Percentiles rank a stretch among this genome's conserved stretches.
These are phyloP conservation scores for Boloria selene DNA, from an alignment of 2,888 invertebrate species.

Conservation along the genomic window DNA sequence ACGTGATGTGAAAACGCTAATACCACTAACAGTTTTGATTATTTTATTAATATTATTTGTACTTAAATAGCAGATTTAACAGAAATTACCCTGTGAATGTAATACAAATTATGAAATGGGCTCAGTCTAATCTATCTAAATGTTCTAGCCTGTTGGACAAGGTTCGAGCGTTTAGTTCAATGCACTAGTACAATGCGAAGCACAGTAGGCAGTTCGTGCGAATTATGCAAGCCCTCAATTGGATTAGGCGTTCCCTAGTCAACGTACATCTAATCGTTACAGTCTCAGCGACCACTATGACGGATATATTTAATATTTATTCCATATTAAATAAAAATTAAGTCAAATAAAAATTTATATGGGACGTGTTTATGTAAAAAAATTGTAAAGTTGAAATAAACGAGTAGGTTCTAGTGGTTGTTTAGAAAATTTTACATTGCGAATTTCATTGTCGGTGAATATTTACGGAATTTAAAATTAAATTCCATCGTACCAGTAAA, in stretches of 20 bases:
- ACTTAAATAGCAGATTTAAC: background rate
- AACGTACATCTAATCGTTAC: slow-evolving; percentile 55
- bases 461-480: slow-evolving; percentile 52
- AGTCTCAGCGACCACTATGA: slow-evolving; percentile 35
- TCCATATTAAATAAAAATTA: background rate
- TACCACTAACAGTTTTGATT: slow-evolving; percentile 23
- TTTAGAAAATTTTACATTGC: slow-evolving; percentile 29
- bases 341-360: background rate
- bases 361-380: background rate
- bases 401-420: slow-evolving; percentile 16
- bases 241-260: slow-evolving; percentile 64
- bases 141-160: slow-evolving; percentile 34
- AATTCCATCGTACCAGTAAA: slow-evolving; percentile 48
- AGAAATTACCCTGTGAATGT: slow-evolving; percentile 7
- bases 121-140: slow-evolving; percentile 28
- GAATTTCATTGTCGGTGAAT: slow-evolving; percentile 36
- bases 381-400: slow-evolving; percentile 8
- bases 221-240: slow-evolving; percentile 73
- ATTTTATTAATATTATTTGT: background rate
- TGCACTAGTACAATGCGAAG: slow-evolving; percentile 48
- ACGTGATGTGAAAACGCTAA: slow-evolving; percentile 66
- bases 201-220: slow-evolving; percentile 50
- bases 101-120: slow-evolving; percentile 13
- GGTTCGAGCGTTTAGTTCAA: slow-evolving; percentile 47
- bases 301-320: slow-evolving; percentile 15